These are phyloP conservation scores for Capreolus pygargus DNA, from an alignment of 2,113 vertebrate genomes.

Conservation along the genomic window DNA sequence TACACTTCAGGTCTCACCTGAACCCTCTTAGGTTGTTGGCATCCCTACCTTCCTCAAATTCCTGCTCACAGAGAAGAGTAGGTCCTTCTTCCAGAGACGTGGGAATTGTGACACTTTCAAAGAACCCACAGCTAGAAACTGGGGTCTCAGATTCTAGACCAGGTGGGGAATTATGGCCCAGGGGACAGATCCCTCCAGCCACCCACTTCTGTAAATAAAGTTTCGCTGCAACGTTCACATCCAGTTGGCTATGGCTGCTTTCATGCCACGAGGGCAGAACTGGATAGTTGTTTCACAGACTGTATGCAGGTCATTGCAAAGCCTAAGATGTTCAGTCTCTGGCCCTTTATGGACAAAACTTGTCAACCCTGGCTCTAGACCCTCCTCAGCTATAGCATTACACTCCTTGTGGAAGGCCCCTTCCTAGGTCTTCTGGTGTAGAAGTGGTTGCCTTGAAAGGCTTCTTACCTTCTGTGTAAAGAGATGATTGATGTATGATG, in stretches of 20 bases:
- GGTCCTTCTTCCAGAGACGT: not conserved
- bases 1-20: not conserved
- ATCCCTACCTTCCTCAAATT: not conserved
- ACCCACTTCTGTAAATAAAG: not conserved
- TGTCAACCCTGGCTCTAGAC: not conserved
- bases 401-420: not conserved
- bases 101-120: not conserved
- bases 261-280: fast-evolving
- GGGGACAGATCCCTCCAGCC: not conserved
- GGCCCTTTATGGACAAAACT: not conserved
- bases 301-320: fast-evolving
- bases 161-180: not conserved
- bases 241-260: not conserved
- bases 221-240: not conserved
- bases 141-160: not conserved
- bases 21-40: not conserved
- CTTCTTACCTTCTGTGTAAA: not conserved
- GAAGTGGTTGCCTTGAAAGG: not conserved
- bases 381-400: not conserved
- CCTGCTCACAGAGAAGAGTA: not conserved
- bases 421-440: not conserved
- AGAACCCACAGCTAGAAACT: not conserved
- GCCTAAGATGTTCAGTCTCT: not conserved
- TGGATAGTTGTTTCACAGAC: not conserved
- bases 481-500: not conserved